Percentiles rank a stretch among this genome's conserved stretches.
Conservation (phyloP, 2,888 invertebrate species). For the Blastobasis lacticolella region DNA sequence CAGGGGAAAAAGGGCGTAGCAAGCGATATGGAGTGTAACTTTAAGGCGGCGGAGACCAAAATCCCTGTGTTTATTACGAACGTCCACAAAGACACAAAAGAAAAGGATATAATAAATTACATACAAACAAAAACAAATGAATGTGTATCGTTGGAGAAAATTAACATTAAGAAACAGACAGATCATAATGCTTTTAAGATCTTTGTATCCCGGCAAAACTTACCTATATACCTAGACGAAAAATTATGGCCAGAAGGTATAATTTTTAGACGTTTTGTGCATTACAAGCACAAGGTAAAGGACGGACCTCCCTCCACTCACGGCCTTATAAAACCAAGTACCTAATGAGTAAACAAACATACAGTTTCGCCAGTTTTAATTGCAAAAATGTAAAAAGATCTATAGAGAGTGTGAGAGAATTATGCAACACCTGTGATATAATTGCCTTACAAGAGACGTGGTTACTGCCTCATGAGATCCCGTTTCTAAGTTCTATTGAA, state of each 20-base stretch:
- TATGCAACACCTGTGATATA: conserved; percentile 4
- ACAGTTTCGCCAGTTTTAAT: conserved; percentile 5
- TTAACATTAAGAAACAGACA: conserved; percentile 4
- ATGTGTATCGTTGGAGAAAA: conserved; percentile 7
- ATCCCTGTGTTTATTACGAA: conserved; percentile 12
- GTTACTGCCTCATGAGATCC: conserved; percentile 8
- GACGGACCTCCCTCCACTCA: background rate
- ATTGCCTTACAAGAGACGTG: conserved; percentile 12
- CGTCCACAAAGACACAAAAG: conserved; percentile 8
- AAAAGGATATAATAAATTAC: conserved; percentile 10
- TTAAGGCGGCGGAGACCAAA: conserved; percentile 10
- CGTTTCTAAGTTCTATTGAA: conserved; percentile 3
- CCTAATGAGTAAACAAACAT: background rate
- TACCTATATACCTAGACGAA: conserved; percentile 9
- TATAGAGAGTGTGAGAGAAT: conserved; percentile 1
- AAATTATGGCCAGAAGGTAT: conserved; percentile 15
- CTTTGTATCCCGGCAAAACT: too few species aligned
- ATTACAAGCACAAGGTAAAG: conserved; percentile 5
- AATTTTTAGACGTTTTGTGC: conserved; percentile 12
- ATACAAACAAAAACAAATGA: conserved; percentile 5
- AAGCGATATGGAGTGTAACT: background rate
- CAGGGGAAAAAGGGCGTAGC: background rate
- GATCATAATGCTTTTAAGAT: conserved; percentile 13
- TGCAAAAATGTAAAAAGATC: conserved; percentile 11
- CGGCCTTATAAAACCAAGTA: background rate